phyloP scores from a whole-genome alignment of 2,797 vertebrate species.

The Alauda arvensis region DNA sequence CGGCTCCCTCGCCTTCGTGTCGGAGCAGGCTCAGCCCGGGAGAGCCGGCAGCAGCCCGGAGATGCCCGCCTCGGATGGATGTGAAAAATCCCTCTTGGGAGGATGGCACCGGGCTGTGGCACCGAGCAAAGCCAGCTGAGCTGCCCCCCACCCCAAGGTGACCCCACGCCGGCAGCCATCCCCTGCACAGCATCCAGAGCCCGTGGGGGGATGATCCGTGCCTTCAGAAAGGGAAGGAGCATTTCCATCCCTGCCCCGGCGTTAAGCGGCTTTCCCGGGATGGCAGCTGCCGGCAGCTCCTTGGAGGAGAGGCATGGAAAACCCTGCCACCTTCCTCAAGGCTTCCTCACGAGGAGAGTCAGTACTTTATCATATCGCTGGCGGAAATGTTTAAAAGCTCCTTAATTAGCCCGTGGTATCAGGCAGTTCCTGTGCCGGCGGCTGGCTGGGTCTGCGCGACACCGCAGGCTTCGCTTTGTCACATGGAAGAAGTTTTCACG shows the following conservation, averaged over 20 bases:
- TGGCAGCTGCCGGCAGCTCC: fast-evolving
- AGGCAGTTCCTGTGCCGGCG: background rate
- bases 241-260: background rate
- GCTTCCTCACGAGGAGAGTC: background rate
- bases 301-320: background rate
- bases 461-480: background rate
- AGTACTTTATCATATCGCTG: background rate
- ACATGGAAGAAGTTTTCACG: background rate
- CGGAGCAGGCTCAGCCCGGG: background rate
- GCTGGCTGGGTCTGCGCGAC: background rate
- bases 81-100: background rate
- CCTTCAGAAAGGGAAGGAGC: background rate
- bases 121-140: background rate
- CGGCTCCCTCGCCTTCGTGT: fast-evolving
- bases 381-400: background rate
- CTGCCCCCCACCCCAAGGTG: background rate
- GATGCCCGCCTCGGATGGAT: fast-evolving
- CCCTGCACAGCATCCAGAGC: background rate
- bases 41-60: background rate
- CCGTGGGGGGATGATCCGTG: fast-evolving
- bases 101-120: background rate
- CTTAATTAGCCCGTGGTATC: background rate
- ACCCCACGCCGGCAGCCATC: fast-evolving
- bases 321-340: background rate
- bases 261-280: background rate